A percentile compares a stretch with the other conserved stretches of the same genome.
Conservation (phyloP, 2,113 vertebrate genomes). For the Sitta europaea region DNA sequence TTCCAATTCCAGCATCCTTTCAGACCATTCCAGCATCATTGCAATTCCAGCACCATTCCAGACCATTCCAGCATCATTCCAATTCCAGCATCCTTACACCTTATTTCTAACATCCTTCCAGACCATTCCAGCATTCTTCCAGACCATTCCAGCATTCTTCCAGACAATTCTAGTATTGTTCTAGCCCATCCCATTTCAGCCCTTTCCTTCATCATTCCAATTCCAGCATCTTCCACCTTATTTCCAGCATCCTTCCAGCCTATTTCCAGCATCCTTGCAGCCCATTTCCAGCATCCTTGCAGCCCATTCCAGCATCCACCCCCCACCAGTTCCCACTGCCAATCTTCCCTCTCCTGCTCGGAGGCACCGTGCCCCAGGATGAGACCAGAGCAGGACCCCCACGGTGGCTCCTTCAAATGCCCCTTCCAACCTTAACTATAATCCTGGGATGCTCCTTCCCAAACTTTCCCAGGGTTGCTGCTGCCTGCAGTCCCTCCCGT, state of each 20-base stretch:
- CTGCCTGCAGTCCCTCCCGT: accelerated
- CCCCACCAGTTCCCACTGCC: background rate
- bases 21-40: background rate
- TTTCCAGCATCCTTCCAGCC: background rate
- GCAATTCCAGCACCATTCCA: background rate
- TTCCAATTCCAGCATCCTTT: background rate
- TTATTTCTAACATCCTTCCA: background rate
- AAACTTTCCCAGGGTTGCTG: background rate
- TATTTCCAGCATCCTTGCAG: background rate
- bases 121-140: background rate
- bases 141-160: too few relatives aligned
- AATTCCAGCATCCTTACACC: too few relatives aligned
- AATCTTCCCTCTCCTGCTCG: accelerated
- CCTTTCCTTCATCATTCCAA: background rate
- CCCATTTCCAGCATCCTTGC: background rate
- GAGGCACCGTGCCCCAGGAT: accelerated
- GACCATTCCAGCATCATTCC: too few relatives aligned
- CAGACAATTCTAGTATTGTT: background rate
- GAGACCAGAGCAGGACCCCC: background rate
- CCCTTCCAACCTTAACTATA: background rate
- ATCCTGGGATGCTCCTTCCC: background rate
- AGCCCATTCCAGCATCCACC: background rate
- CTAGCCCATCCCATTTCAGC: background rate
- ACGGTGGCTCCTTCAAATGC: accelerated
- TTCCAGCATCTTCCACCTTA: background rate